These are phyloP conservation scores for Atrichornis clamosus DNA, from an alignment of 2,113 vertebrate genomes.

Conservation along the genomic window DNA sequence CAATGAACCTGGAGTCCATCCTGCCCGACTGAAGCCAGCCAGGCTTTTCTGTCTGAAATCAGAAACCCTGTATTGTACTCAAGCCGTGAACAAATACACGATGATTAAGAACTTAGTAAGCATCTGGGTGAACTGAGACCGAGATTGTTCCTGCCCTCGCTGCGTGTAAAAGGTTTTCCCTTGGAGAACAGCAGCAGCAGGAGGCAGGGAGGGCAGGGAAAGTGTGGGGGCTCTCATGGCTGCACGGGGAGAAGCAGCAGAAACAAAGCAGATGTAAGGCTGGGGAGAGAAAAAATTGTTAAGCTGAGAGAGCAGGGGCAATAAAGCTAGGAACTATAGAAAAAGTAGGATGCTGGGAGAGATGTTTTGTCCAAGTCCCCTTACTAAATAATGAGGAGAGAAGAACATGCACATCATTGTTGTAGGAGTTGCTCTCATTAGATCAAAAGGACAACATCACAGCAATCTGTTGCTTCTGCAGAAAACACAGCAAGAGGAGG, in stretches of 20 bases:
- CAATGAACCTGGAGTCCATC: neutral
- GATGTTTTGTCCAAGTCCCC: neutral
- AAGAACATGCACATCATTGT: conserved; percentile 23
- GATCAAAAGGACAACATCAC: conserved; percentile 53
- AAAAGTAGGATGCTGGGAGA: neutral
- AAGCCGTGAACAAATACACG: neutral
- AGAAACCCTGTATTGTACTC: neutral
- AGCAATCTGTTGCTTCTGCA: conserved; percentile 38
- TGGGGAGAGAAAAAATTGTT: neutral
- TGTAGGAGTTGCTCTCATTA: conserved; percentile 56
- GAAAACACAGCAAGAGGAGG: conserved; percentile 31
- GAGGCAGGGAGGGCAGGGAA: neutral
- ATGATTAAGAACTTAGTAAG: neutral
- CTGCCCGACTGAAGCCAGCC: neutral
- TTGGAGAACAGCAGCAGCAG: neutral
- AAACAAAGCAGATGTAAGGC: neutral
- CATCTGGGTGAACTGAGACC: neutral
- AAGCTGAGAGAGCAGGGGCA: neutral
- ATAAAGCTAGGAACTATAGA: neutral
- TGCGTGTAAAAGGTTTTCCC: conserved; percentile 25
- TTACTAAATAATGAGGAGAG: neutral
- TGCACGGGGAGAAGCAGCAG: neutral
- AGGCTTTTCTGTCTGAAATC: neutral
- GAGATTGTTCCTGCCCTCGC: neutral
- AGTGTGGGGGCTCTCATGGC: neutral